Percentiles rank a stretch among this genome's conserved stretches.
Conservation (phyloP, 1,140 invertebrate species). For the Bombus vancouverensis region DNA sequence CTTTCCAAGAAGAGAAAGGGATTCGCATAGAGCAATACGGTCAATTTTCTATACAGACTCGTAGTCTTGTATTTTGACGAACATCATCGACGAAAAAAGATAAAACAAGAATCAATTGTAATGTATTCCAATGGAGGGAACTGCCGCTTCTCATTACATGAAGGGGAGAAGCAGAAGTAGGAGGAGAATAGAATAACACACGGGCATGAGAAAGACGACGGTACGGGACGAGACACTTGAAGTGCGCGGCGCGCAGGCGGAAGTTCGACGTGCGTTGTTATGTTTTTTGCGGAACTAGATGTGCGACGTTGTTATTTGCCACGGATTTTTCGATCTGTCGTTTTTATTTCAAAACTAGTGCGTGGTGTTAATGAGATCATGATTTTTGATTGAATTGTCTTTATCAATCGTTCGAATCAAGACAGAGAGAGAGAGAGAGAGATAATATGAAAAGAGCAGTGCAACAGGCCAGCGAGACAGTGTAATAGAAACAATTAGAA, state of each 20-base stretch:
- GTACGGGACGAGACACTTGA: conserved; percentile 12
- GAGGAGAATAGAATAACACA: conserved; percentile 18
- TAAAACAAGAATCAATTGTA: not conserved
- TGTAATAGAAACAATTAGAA: not conserved
- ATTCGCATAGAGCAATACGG: no score
- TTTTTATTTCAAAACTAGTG: no score
- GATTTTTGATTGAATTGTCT: not conserved
- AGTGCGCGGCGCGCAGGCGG: conserved; percentile 17
- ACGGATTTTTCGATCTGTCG: no score
- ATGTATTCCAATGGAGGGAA: conserved; percentile 18
- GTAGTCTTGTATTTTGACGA: not conserved
- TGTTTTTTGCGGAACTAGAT: conserved; percentile 23
- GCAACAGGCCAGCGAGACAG: not conserved
- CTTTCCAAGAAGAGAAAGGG: not conserved
- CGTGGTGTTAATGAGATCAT: not conserved
- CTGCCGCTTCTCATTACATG: not conserved
- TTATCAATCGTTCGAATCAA: not conserved
- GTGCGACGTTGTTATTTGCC: not conserved
- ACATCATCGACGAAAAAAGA: not conserved
- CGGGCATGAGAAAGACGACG: not conserved
- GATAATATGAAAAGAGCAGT: not conserved
- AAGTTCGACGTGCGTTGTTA: conserved; percentile 5
- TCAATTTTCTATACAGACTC: not conserved
- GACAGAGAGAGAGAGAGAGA: not conserved
- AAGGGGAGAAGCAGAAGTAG: conserved; percentile 2